Evolutionary conservation across 2,113 vertebrate species (phyloP).

Genomic region (rabbit (Oryctolagus cuniculus)): DNA sequence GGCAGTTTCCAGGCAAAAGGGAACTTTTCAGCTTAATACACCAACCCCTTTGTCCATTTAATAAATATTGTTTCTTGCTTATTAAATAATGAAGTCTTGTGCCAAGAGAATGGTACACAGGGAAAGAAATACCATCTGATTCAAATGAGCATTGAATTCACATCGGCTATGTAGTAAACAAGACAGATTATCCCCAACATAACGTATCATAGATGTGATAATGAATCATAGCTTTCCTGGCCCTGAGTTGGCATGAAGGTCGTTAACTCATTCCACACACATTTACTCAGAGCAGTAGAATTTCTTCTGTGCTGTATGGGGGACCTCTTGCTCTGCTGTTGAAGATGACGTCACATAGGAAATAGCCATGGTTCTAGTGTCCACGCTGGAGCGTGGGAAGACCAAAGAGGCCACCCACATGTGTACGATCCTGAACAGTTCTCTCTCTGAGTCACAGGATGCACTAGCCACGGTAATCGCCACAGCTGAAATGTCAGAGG

Average conservation of each 20-base stretch:
- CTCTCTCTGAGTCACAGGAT: neutral
- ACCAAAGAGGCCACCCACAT: neutral
- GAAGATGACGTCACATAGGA: neutral
- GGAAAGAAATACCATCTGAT: constrained; percentile 30
- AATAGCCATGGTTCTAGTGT: neutral
- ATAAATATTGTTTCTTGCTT: neutral
- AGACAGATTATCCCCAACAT: constrained; percentile 25
- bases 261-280: constrained; percentile 28
- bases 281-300: neutral
- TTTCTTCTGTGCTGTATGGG: neutral
- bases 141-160: neutral
- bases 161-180: neutral
- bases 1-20: neutral
- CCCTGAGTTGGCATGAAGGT: neutral
- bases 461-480: rapidly evolving
- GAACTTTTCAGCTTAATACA: neutral
- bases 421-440: neutral
- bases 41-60: neutral
- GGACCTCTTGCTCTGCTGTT: neutral
- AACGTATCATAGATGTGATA: neutral
- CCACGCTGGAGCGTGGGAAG: neutral
- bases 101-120: neutral
- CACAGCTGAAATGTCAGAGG: neutral
- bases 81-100: constrained; percentile 12
- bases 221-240: neutral